Evolutionary conservation across 2,113 vertebrate genomes (phyloP).

Genomic region (Hydropotes inermis): DNA sequence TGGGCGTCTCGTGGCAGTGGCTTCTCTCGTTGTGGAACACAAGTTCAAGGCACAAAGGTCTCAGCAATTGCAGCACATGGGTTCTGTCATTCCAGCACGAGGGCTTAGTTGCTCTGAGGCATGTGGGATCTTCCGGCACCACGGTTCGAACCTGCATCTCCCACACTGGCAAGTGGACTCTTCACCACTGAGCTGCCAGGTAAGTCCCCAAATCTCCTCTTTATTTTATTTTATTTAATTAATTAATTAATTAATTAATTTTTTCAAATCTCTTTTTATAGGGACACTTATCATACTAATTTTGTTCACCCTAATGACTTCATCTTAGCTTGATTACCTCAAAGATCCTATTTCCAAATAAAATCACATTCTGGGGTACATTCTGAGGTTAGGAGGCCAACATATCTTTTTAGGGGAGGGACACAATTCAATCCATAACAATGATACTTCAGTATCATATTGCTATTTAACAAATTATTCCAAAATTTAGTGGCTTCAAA

Average conservation of each 20-base stretch:
- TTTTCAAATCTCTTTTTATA: background rate
- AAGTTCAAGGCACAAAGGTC: background rate
- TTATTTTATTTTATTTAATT: no score
- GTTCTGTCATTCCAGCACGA: accelerated
- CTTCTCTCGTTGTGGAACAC: background rate
- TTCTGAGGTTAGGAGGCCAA: background rate
- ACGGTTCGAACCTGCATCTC: background rate
- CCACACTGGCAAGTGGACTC: background rate
- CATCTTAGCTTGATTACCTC: background rate
- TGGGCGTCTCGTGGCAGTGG: background rate
- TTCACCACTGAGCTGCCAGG: background rate
- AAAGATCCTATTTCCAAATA: background rate
- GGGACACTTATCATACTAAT: background rate
- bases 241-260: no score
- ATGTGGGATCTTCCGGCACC: background rate
- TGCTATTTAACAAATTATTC: constrained; percentile 1
- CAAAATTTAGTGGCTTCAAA: background rate
- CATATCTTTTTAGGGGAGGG: background rate
- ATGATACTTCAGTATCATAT: background rate
- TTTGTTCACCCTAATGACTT: background rate
- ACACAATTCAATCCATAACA: background rate
- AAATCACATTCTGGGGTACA: background rate
- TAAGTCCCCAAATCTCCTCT: background rate
- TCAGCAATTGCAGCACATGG: background rate
- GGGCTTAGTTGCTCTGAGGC: background rate